These are phyloP conservation scores for Cantharis nigra DNA, from an alignment of 2,888 invertebrate species.

Conservation along the genomic window DNA sequence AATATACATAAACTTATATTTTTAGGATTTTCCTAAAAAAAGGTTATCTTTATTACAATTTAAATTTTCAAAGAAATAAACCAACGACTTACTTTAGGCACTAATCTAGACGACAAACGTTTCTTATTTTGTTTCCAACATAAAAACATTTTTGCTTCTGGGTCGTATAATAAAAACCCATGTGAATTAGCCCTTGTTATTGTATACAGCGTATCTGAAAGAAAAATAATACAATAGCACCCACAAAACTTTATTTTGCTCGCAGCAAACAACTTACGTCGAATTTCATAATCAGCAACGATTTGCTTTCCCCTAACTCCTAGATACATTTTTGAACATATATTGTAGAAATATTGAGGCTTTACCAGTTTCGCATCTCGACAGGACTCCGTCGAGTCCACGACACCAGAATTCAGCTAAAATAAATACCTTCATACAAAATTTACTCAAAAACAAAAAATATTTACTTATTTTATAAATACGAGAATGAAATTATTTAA, in stretches of 20 bases:
- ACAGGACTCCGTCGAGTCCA: conserved; percentile 23
- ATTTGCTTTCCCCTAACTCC: conserved; percentile 40
- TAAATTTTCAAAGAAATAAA: neutral
- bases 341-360: conserved; percentile 38
- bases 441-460: neutral
- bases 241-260: conserved; percentile 4
- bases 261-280: conserved; percentile 22
- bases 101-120: conserved; percentile 33
- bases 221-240: conserved; percentile 3
- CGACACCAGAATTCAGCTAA: conserved; percentile 37
- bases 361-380: conserved; percentile 36
- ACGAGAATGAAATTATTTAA: neutral
- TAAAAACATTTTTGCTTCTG: conserved; percentile 43
- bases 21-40: conserved; percentile 38
- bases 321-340: conserved; percentile 39
- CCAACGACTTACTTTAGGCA: conserved; percentile 42
- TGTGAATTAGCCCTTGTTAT: conserved; percentile 33
- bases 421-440: conserved; percentile 23
- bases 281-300: conserved; percentile 31
- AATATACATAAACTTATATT: conserved; percentile 37
- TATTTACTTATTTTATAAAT: neutral
- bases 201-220: conserved; percentile 35
- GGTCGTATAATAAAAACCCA: conserved; percentile 45
- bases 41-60: conserved; percentile 5
- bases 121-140: conserved; percentile 44